Evolutionary conservation across 2,113 vertebrate species (phyloP), one percentile per base, ranked within the genome.

Genomic region (Chlorocebus sabaeus): DNA sequence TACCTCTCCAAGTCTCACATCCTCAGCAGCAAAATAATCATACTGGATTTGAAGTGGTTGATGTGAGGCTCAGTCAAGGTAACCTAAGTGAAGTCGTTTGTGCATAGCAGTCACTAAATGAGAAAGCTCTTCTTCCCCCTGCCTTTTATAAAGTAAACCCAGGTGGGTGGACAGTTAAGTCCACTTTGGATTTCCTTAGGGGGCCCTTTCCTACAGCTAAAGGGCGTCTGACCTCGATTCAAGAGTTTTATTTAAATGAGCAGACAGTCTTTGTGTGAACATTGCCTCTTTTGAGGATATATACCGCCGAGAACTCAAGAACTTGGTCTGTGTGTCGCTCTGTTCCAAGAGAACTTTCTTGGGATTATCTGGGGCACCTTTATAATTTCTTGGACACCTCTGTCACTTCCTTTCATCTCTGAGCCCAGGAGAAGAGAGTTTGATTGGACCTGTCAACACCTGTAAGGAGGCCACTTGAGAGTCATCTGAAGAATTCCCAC

Each of bases 401-500:
- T 73, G 80, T 22, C 45, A 45, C 55, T 17, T 80, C 82, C 95
- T 96, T 97, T 97, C 96, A 97, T 97, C 97, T 95, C 61, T 61
- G 75, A 35, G 30, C 59, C 43, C 64, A 35, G 95, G 25, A 96
- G 97, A 72, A 89, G 91, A 90, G 96, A 89, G 75, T 93, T 55
- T 97, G 96, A 97, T 94, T 93, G 95, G 90, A 81, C 73, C 93
- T 97, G 96, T 97, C 88, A 97, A 9, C 97, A 79, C 95, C 94
- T 89, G 88, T 96, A 79, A 97, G 97, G 73, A 75, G 90, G 40
- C 78, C 96, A 96, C 97, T 97, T 96, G 82, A 96, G 61, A 97
- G 96, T 96, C 97, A 96, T 93, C 82, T 90, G 97, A 97, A 94
- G 92, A 96, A 95, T 97, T 94, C 92, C 94, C 80, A 89, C 43